Evolutionary conservation across 2,888 invertebrate genomes (phyloP), one percentile per base, ranked within the genome.

Genomic region (Pammene fasciana): DNA sequence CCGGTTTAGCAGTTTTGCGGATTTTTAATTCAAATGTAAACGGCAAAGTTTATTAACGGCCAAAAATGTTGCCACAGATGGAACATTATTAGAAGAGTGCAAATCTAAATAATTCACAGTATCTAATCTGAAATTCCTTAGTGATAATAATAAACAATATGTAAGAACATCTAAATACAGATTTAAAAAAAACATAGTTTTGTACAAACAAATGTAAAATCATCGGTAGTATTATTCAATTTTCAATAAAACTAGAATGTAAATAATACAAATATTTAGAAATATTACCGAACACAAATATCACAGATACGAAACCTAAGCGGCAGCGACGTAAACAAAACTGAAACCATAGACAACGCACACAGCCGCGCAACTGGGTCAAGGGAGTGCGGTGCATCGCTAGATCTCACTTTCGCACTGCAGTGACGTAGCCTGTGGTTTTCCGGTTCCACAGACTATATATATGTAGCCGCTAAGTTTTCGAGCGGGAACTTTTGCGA

Each of bases 311-410:
- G 57, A 57, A 64, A 50, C 57, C 68, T 64, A 65, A 64, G 45
- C 57, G 52, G 64, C 57, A 56, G 50, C 68, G 60, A 55, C 66
- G 70, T 65, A 70, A 70, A 67, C 70, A 67, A 66, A 67, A 61
- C 67, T 56, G 70, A 70, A 70, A 70, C 65, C 70, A 70, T 70
- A 70, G 70, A 55, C 70, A 45, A 62, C 71, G 56, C 71, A 71
- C 71, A 72, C 71, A 62, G 71, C 70, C 72, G 73, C 68, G 68
- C 66, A 92, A 89, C 83, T 87, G 84, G 92, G 92, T 92, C 92
- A 92, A 92, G 92, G 92, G 92, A 91, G 84, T 80, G 85, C 90
- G 92, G 90, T 92, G 92, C 92, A 92, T 88, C 90, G 90, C 86
- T 89, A 86, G 89, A 92, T 90, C 92, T 92, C 92, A 92, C 92